Base-by-base conservation (phyloP, 2,113 vertebrate genomes). In the Urocynchramus pylzowi region DNA sequence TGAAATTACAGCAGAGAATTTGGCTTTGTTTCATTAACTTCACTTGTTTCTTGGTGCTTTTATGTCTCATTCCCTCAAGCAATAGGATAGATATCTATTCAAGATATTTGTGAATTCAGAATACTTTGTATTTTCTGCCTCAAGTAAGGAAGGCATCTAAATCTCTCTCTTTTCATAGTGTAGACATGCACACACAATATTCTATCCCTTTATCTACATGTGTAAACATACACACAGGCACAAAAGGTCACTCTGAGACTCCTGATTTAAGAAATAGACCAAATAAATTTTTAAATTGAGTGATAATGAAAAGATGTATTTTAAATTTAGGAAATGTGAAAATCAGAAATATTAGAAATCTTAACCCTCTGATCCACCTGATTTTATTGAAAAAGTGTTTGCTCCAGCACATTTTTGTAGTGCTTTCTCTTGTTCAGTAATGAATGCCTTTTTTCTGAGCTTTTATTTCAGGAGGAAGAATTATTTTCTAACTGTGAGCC, bases 401-500 rank as follows among this genome's bases (percentile, higher is more conserved):
- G 60, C 23, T 84, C 30, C 54, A 93, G 87, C 90, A 92, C 95
- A 95, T 95, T 93, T 93, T 96, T 96, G 50, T 84, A 90, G 68
- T 78, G 63, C 75, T 95, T 96, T 94, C 59, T 86, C 50, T 56
- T 71, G 33, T 44, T 96, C 23, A 23, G 16, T 80, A 93, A 67
- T 74, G 82, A 94, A 80, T 90, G 39, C 64, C 45, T 59, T 96
- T 82, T 68, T 35, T 54, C 76, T 93, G 74, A 91, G 49, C 82
- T 85, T 71, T 90, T 93, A 59, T 60, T 94, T 83, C 49, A 76
- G 84, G 70, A 87, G 82, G 53, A 69, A 93, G 67, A 88, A 91
- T 95, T 93, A 81, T 88, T 95, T 96, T 96, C 78, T 80, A 54
- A 96, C 95, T 93, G 33, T 91, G 47, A 93, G 84, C 60, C 85